A percentile compares a stretch with the other conserved stretches of the same genome.
phyloP scores from a whole-genome alignment of 2,113 vertebrate genomes.

The Callipepla squamata region DNA sequence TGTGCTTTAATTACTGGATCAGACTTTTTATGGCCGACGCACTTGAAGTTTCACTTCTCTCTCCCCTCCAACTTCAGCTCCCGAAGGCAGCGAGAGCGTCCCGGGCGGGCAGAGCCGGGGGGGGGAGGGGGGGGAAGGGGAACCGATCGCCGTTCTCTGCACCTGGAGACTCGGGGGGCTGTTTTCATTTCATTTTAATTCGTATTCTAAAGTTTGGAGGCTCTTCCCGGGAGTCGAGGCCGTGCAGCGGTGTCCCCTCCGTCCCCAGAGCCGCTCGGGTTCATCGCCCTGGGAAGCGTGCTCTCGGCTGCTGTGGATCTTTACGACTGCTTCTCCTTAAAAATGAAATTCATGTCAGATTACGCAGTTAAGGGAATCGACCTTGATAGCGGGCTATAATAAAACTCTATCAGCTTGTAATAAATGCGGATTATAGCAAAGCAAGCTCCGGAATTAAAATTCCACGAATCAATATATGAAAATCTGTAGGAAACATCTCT shows the following conservation, averaged over 20 bases:
- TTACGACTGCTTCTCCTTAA: constrained; percentile 71
- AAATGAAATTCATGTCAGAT: constrained; percentile 75
- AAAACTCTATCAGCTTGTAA: constrained; percentile 83
- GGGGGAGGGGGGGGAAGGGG: too few relatives aligned
- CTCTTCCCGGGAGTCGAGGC: not conserved
- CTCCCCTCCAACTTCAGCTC: too few relatives aligned
- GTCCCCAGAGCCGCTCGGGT: constrained; percentile 27
- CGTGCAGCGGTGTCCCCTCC: not conserved
- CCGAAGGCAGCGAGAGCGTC: too few relatives aligned
- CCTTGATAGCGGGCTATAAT: constrained; percentile 75
- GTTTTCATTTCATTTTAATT: constrained; percentile 25
- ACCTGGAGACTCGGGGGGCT: not conserved
- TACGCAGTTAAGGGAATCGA: constrained; percentile 72
- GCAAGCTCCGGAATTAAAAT: constrained; percentile 89
- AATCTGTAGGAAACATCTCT: constrained; percentile 85
- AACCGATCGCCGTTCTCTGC: too few relatives aligned
- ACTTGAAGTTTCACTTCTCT: not conserved
- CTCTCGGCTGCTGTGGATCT: constrained; percentile 67
- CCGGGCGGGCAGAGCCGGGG: too few relatives aligned
- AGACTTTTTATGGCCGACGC: not conserved
- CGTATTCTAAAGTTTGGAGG: constrained; percentile 11
- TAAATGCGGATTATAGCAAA: constrained; percentile 88
- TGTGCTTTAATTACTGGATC: constrained; percentile 51
- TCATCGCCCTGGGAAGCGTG: constrained; percentile 63
- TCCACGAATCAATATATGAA: constrained; percentile 91